These are phyloP conservation scores for Hypercompe scribonia DNA, from an alignment of 2,888 invertebrate genomes.

Conservation along the genomic window DNA sequence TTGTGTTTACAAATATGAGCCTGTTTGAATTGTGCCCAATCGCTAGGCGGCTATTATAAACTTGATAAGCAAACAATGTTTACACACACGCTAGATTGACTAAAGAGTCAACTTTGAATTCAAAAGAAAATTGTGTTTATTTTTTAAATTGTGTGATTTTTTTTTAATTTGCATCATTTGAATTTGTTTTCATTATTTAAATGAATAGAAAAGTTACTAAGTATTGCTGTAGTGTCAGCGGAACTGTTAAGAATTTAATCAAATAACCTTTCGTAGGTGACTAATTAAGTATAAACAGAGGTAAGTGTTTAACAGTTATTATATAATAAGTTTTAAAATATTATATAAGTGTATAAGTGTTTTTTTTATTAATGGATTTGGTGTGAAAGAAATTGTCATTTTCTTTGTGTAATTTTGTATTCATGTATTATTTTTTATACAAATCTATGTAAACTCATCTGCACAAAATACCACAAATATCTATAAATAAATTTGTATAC, in stretches of 20 bases:
- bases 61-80: conserved; percentile 37
- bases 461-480: neutral
- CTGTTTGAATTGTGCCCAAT: conserved; percentile 50
- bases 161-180: too few species aligned
- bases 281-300: conserved; percentile 16
- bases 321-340: conserved; percentile 10
- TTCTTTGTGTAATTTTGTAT: neutral
- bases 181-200: neutral
- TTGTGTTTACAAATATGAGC: conserved; percentile 56
- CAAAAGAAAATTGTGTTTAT: conserved; percentile 20
- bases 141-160: neutral
- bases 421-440: neutral
- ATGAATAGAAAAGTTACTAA: neutral
- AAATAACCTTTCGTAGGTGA: conserved; percentile 13
- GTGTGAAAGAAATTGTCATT: neutral
- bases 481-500: neutral
- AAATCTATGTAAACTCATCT: neutral
- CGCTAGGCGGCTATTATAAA: conserved; percentile 51
- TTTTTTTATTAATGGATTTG: neutral
- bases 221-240: conserved; percentile 20
- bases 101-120: conserved; percentile 6
- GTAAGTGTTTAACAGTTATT: conserved; percentile 30
- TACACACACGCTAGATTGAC: conserved; percentile 12
- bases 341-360: neutral
- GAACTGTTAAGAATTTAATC: conserved; percentile 7